Evolutionary conservation across 2,797 vertebrate genomes (phyloP), one percentile per base, ranked within the genome.

Genomic region (Tenualosa thibaudeaui): DNA sequence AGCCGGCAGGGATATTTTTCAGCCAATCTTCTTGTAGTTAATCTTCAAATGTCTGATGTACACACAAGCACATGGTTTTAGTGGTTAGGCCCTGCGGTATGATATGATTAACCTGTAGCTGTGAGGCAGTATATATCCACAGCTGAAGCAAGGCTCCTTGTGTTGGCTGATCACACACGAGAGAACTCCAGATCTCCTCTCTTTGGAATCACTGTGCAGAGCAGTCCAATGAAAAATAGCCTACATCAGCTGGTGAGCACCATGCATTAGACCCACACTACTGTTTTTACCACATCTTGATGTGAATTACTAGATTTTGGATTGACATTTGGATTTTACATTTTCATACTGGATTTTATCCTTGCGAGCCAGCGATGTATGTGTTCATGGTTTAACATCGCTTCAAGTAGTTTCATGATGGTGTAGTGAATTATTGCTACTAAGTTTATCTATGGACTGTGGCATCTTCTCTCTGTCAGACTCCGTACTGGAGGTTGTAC

Each of bases 401-500:
- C 24, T 62, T n/a, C 8, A 24, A 24, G 9, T 8, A 62, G 8
- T 62, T 9, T 9, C n/a, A 24, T 62, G 7, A 9, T 62, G n/a
- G 8, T 78, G 43, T 78, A 37, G 40, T 19, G 10, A 43, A 78
- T 46, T 46, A 75, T 75, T 75, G 15, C 17, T 75, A 17, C 0
- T 5, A 37, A 37, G 31, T 75, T 43, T 75, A 37, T 22, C 40
- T 3, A 40, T 12, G 13, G 12, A 43, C 15, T 78, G 31, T 43
- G 40, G 37, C 5, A 46, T 78, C 17, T 19, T 60, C 12, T 46
- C 31, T 51, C 17, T 83, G 5, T 78, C 84, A 95, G 94, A 89
- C 91, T 88, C 93, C 94, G 91, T 95, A 94, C 86, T 93, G 84
- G 90, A 94, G 94, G 84, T 93, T 96, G 51, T 94, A 95, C 81